phyloP scores from a whole-genome alignment of 2,888 invertebrate species.

The Euzophera pinguis region DNA sequence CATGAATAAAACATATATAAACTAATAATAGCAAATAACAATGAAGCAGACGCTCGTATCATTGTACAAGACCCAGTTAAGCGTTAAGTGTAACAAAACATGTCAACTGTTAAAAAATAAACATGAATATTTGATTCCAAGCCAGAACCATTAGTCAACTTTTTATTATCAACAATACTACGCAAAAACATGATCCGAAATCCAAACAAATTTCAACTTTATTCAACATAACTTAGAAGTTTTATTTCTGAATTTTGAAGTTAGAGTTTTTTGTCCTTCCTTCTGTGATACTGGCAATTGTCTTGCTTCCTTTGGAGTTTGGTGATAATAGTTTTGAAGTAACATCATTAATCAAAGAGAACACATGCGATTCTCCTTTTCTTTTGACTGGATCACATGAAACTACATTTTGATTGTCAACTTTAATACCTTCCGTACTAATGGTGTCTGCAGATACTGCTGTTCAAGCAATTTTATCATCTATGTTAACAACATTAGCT shows the following conservation, averaged over 20 bases:
- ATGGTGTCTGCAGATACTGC: slow-evolving; percentile 35
- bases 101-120: slow-evolving; percentile 56
- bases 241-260: not conserved
- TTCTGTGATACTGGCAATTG: slow-evolving; percentile 59
- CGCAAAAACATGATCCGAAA: not conserved
- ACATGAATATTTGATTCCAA: slow-evolving; percentile 76
- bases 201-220: slow-evolving; percentile 31
- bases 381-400: slow-evolving; percentile 62
- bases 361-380: slow-evolving; percentile 60
- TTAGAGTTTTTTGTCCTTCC: slow-evolving; percentile 45
- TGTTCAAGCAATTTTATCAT: slow-evolving; percentile 28
- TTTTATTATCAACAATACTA: slow-evolving; percentile 43
- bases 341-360: slow-evolving; percentile 70
- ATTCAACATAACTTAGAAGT: slow-evolving; percentile 23
- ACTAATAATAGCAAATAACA: slow-evolving; percentile 33
- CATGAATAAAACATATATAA: slow-evolving; percentile 22
- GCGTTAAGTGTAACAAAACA: slow-evolving; percentile 77
- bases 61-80: slow-evolving; percentile 70
- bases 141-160: slow-evolving; percentile 78
- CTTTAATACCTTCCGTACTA: slow-evolving; percentile 52
- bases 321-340: slow-evolving; percentile 67
- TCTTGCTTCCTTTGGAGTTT: slow-evolving; percentile 48
- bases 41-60: slow-evolving; percentile 52
- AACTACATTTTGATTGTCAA: slow-evolving; percentile 66
- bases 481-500: slow-evolving; percentile 30